Evolutionary conservation across 2,888 invertebrate genomes (phyloP), one percentile per base, ranked within the genome.

Genomic region (Plutella xylostella): DNA sequence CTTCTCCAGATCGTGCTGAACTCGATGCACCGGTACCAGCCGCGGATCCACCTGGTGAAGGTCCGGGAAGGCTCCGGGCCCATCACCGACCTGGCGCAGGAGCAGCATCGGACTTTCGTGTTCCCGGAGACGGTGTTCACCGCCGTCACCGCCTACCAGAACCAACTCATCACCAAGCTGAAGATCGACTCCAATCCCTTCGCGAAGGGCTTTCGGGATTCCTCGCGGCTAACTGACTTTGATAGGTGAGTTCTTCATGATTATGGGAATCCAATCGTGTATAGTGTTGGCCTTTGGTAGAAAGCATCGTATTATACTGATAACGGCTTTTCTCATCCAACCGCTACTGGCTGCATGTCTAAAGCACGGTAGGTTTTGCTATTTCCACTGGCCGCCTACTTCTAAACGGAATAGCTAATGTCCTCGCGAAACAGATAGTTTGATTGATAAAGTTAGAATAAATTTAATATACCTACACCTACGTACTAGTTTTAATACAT

Each of bases 21-120:
- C 79, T 98, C 98, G 17, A 99, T 99, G 99, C 99, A 99, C 83
- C 93, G 97, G 65, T 99, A 99, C 75, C 98, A 99, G 78, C 99
- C 99, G 0, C 87, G 98, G 53, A 96, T 99, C 68, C 98, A 99
- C 83, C 86, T 99, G 61, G 96, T 99, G 50, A 93, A 94, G 65
- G 65, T 84, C 14, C 68, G 85, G 0, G 85, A 85, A 22, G 83
- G 85, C 2, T 65, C 71, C 0, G 90, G 93, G 56, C 92, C 92
- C 52, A 92, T 93, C 61, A 92, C 92, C 48, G 96, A 96, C 72
- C 87, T 98, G 54, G 91, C 94, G 58, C 88, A 92, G 51, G 95
- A 98, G 72, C 93, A 96, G 71, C 96, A 94, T 79, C 90, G 96
- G 63, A 97, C 97, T 47, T 98, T 93, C 82, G 92, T 97, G 57